phyloP scores from a whole-genome alignment of 2,888 invertebrate genomes.

The Girardia tigrina region DNA sequence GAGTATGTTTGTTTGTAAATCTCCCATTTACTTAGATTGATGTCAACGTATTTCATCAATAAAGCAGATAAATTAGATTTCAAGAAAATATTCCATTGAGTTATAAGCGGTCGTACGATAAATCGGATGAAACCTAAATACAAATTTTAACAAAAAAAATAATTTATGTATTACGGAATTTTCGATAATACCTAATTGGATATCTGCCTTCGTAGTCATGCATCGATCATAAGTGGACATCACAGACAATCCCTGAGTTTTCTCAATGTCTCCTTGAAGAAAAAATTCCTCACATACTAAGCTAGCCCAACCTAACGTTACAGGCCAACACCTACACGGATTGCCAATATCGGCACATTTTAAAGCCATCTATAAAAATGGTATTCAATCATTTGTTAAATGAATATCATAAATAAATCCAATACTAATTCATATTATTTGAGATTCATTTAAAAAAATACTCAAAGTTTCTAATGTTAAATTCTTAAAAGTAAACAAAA shows the following conservation, averaged over 20 bases:
- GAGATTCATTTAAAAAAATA: too few species aligned
- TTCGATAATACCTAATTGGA: not conserved
- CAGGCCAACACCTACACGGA: not conserved
- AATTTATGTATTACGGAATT: not conserved
- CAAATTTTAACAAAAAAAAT: not conserved
- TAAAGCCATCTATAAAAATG: not conserved
- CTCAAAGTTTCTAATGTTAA: too few species aligned
- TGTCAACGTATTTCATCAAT: conserved; percentile 1
- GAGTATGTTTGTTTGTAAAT: not conserved
- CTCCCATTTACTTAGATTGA: not conserved
- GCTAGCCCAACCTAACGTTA: not conserved
- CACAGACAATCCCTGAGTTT: not conserved
- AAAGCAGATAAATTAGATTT: not conserved
- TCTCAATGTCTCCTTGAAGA: conserved; percentile 2
- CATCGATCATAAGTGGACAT: not conserved
- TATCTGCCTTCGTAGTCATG: not conserved
- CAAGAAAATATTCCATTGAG: not conserved
- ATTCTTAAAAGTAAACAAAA: too few species aligned
- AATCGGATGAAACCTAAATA: not conserved
- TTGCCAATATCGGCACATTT: conserved; percentile 5
- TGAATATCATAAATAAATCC: not conserved
- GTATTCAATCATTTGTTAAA: not conserved
- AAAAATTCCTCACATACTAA: conserved; percentile 20
- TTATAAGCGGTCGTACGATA: not conserved
- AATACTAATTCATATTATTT: not conserved